Conservation (phyloP, 2,113 vertebrate genomes). For the Pygoscelis antarcticus region DNA sequence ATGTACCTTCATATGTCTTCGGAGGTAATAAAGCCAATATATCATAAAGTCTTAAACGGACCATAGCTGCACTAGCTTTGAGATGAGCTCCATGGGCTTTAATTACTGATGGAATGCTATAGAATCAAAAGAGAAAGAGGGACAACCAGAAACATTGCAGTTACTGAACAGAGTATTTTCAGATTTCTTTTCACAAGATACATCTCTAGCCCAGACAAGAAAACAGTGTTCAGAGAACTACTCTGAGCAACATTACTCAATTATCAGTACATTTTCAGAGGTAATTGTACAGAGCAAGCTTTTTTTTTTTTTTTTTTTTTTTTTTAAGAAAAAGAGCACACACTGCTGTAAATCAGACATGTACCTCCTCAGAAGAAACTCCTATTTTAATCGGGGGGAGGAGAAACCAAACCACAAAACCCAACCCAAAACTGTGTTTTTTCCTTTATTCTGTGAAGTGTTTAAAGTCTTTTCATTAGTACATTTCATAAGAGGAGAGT, state of each 20-base stretch:
- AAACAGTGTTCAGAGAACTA: background rate
- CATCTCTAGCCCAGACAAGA: background rate
- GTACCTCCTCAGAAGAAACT: background rate
- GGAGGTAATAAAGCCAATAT: slow-evolving; percentile 96
- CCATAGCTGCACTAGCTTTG: slow-evolving; percentile 98
- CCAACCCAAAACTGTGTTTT: background rate
- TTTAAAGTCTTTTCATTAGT: background rate
- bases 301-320: background rate
- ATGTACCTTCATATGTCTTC: slow-evolving; percentile 96
- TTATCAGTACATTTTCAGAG: background rate
- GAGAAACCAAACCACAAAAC: background rate
- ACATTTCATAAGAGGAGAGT: background rate
- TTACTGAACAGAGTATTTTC: background rate
- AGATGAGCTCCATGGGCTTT: slow-evolving; percentile 96
- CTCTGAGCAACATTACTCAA: background rate
- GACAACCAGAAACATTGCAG: background rate
- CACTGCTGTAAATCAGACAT: background rate
- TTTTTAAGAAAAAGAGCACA: background rate
- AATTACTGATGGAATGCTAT: slow-evolving; percentile 92
- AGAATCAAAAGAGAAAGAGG: background rate
- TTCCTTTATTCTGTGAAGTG: background rate
- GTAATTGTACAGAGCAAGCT: background rate
- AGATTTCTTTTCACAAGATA: background rate
- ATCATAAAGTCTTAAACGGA: slow-evolving; percentile 94
- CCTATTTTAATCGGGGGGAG: background rate